These are phyloP conservation scores for Stegostoma tigrinum DNA, from an alignment of 2,113 vertebrate genomes.

Conservation along the genomic window DNA sequence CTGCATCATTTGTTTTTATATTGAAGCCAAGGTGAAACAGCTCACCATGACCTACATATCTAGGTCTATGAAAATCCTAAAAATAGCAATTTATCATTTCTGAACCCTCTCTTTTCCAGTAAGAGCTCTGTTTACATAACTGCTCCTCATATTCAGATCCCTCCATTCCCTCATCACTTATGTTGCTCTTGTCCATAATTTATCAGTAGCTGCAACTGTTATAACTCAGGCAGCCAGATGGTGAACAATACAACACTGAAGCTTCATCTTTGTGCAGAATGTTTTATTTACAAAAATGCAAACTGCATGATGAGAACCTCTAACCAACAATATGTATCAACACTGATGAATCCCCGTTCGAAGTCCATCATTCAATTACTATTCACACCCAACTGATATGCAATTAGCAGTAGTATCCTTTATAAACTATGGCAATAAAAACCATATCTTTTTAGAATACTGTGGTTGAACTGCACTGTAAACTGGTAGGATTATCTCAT, in stretches of 20 bases:
- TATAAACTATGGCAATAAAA: too few species aligned
- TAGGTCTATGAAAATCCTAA: neutral
- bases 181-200: neutral
- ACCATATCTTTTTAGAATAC: neutral
- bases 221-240: neutral
- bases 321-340: neutral
- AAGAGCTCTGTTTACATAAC: neutral
- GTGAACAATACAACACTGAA: neutral
- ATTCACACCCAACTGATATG: neutral
- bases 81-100: neutral
- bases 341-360: neutral
- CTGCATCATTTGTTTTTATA: neutral
- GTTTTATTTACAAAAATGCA: neutral
- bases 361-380: neutral
- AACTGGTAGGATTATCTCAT: neutral
- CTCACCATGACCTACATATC: neutral
- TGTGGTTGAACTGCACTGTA: neutral
- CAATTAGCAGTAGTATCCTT: neutral
- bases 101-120: neutral
- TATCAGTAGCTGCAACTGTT: neutral
- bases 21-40: neutral
- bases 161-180: neutral
- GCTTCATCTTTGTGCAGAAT: neutral
- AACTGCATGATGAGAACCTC: neutral
- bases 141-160: neutral